phyloP scores from a whole-genome alignment of 2,113 vertebrate genomes.

The Oreochromis spilurus region DNA sequence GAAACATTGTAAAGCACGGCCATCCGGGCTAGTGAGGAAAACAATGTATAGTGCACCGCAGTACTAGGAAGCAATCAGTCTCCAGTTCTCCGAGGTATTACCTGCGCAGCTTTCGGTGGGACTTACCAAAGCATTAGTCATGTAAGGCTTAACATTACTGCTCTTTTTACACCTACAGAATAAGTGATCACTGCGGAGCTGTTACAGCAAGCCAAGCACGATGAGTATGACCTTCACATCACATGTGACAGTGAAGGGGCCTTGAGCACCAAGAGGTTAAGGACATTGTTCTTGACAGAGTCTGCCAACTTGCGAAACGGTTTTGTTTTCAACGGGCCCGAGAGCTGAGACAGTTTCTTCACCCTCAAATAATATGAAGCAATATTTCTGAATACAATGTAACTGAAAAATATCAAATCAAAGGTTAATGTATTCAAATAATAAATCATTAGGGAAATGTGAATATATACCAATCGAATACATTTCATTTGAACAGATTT shows the following conservation, averaged over 20 bases:
- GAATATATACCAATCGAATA: not conserved
- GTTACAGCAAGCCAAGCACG: not conserved
- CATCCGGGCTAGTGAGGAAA: not conserved
- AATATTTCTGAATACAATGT: not conserved
- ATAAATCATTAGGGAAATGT: not conserved
- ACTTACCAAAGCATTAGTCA: slow-evolving; percentile 9
- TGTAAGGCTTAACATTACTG: not conserved
- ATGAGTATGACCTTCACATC: not conserved
- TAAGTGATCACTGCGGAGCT: not conserved
- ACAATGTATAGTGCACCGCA: not conserved
- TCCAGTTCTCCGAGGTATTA: slow-evolving; percentile 4
- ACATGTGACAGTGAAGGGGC: not conserved
- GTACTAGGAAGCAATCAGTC: not conserved
- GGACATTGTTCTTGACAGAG: not conserved
- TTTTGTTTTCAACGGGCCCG: not conserved
- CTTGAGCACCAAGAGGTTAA: not conserved
- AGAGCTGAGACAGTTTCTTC: not conserved
- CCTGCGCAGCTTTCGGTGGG: not conserved
- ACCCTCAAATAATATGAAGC: not conserved
- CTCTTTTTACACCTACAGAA: slow-evolving; percentile 12
- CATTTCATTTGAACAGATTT: not conserved
- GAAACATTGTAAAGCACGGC: not conserved
- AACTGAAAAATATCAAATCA: not conserved
- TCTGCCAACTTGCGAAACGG: not conserved
- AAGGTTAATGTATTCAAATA: not conserved